Conservation (phyloP, 2,113 vertebrate genomes). For the Muntiacus muntjak region DNA sequence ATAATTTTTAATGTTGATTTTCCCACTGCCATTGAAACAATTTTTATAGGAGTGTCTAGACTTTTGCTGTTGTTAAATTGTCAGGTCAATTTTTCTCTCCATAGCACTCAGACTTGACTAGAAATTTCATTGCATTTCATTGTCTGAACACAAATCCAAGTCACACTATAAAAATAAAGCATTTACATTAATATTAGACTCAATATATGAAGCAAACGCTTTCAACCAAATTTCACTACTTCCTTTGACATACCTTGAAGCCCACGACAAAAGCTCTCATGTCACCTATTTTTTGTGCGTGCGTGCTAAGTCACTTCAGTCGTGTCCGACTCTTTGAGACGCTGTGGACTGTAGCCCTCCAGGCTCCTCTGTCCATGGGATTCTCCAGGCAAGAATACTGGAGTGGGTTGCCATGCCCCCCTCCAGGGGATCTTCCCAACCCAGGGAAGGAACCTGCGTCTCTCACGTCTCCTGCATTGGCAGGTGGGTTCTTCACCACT, state of each 20-base stretch:
- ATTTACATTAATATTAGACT: background rate
- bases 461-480: background rate
- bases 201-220: background rate
- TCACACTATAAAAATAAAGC: background rate
- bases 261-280: background rate
- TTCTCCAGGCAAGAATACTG: background rate
- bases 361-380: background rate
- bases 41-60: conserved; percentile 49
- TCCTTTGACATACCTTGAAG: background rate
- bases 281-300: background rate
- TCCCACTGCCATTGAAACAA: background rate
- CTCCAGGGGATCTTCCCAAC: background rate
- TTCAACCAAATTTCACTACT: background rate
- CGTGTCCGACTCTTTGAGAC: background rate
- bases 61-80: conserved; percentile 25
- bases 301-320: background rate
- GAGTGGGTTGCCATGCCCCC: background rate
- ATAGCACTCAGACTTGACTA: background rate
- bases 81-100: background rate
- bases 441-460: background rate
- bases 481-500: background rate
- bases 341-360: background rate
- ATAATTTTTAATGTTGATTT: conserved; percentile 41
- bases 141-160: conserved; percentile 9
- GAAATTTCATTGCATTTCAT: conserved; percentile 12